These are phyloP conservation scores for Malurus alboscapulatus DNA, from an alignment of 2,113 vertebrate genomes.

Conservation along the genomic window DNA sequence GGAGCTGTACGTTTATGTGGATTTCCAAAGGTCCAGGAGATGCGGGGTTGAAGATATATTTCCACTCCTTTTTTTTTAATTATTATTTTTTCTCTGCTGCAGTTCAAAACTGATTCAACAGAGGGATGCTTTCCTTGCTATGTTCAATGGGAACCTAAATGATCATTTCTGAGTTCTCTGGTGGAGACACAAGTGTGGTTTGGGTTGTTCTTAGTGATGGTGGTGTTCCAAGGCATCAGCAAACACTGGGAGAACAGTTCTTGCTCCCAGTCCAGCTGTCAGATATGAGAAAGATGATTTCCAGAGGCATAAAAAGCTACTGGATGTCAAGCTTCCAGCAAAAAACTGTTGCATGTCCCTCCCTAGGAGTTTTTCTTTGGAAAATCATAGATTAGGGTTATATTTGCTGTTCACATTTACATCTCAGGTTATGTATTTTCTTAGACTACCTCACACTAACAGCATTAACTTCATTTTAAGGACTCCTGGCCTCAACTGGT, in stretches of 20 bases:
- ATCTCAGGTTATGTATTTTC: constrained; percentile 28
- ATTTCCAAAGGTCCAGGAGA: not conserved
- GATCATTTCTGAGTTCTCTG: not conserved
- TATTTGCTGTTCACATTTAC: constrained; percentile 4
- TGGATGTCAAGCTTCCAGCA: not conserved
- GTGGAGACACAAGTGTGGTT: not conserved
- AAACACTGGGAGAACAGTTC: not conserved
- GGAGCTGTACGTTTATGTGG: not conserved
- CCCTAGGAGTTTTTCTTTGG: not conserved
- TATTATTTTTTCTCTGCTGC: not conserved
- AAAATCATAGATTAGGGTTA: not conserved
- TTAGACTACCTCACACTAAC: constrained; percentile 18
- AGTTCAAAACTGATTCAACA: not conserved
- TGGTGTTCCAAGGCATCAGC: not conserved
- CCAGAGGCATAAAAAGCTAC: not conserved
- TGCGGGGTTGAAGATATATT: not conserved
- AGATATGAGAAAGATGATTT: not conserved
- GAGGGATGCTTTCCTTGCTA: not conserved
- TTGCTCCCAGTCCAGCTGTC: not conserved
- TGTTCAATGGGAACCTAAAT: not conserved
- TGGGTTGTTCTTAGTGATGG: not conserved
- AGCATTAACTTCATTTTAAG: not conserved
- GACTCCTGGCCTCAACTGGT: not conserved
- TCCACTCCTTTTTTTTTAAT: not conserved
- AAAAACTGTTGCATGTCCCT: not conserved